Evolutionary conservation across 2,113 vertebrate genomes (phyloP), one percentile per base, ranked within the genome.

Genomic region (Hyla sarda): DNA sequence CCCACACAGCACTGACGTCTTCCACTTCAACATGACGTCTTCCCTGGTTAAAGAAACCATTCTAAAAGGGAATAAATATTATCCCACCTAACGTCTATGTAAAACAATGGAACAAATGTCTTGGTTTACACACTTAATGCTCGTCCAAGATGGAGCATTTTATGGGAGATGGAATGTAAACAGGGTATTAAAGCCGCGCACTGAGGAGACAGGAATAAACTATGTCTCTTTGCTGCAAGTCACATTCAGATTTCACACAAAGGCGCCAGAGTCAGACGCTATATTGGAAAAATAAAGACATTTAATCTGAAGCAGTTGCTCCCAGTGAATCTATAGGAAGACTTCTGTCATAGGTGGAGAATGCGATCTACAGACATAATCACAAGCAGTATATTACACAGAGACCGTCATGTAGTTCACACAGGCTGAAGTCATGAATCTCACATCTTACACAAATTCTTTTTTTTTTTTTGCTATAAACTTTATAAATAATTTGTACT

Each of bases 291-390:
- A 65, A 81, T 81, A 81, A 65, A 81, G 78, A 81, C 56, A 47
- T 65, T 60, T 81, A 81, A 81, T 81, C 78, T 80, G 58, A 81
- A 62, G 78, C 78, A 81, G 78, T 81, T 81, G 78, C 78, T 65
- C 37, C 19, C 56, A 47, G 60, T 81, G 78, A 81, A 62, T 81
- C 78, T 45, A 81, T 81, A 65, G 56, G 58, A 81, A 81, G 77
- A 25, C 77, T 62, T 81, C 56, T 62, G 78, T 81, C 78, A 81
- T 81, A 81, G 78, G 58, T 65, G 21, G 58, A 80, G 58, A 81
- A 81, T 81, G 78, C n/a, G 34, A 81, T 81, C 34, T 19, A 45
- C 23, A 16, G 56, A 81, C 58, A 81, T 17, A 65, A 81, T 81
- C 41, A 41, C 41, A 8, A 8, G 41, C 41, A 41, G 41, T 41